phyloP scores from a whole-genome alignment of 2,888 invertebrate species.

The Polyommatus iphigenia region DNA sequence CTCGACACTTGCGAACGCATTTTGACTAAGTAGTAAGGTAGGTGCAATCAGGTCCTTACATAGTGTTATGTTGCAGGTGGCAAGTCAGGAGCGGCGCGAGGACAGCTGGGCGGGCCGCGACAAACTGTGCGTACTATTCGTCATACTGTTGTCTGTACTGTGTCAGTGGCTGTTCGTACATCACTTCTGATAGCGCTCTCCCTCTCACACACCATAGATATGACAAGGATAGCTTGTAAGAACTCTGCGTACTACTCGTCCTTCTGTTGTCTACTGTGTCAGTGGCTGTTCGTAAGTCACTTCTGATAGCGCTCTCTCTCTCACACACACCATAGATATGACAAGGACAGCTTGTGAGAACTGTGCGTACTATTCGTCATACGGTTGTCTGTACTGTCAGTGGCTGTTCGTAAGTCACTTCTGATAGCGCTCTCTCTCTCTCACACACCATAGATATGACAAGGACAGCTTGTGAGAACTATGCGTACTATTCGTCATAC shows the following conservation, averaged over 20 bases:
- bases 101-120: slow-evolving; percentile 36
- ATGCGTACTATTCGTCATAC: too few relatives aligned
- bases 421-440: background rate
- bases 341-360: too few relatives aligned
- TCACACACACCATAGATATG: too few relatives aligned
- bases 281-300: too few relatives aligned
- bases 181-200: background rate
- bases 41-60: too few relatives aligned
- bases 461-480: too few relatives aligned
- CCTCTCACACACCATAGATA: background rate
- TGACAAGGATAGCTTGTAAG: background rate
- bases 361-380: background rate
- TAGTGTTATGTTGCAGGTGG: slow-evolving; percentile 43
- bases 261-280: too few relatives aligned
- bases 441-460: too few relatives aligned
- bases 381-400: slow-evolving; percentile 28
- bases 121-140: slow-evolving; percentile 50
- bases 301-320: too few relatives aligned
- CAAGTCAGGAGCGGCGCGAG: slow-evolving; percentile 38
- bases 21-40: too few relatives aligned
- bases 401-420: background rate
- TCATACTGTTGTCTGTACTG: slow-evolving; percentile 38
- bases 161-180: slow-evolving; percentile 21
- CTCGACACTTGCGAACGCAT: too few relatives aligned
- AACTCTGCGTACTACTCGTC: too few relatives aligned